Evolutionary conservation across 1,140 invertebrate species (phyloP), one percentile per base, ranked within the genome.

Genomic region (Heliconius hermathena): DNA sequence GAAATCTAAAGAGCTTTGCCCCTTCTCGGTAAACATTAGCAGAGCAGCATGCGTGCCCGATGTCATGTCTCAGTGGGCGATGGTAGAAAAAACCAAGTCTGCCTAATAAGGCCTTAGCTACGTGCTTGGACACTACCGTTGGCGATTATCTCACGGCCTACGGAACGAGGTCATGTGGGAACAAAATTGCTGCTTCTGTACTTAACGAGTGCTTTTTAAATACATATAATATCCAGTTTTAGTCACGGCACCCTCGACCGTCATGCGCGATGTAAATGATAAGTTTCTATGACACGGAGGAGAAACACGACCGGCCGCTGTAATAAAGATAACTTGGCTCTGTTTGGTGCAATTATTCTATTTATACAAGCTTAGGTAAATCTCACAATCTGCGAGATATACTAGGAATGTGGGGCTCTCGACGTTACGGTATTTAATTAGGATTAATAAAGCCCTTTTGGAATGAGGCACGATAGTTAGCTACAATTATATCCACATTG

Each of bases 111-210:
- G 91, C 83, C 71, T 79, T 79, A 79, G 85, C 77, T 79, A 89
- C 90, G 89, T 92, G 88, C 82, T 85, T 76, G 90, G 85, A 90
- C 89, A 89, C 88, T 89, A 89, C 88, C 85, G 89, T 88, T 84
- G 75, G 88, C 89, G 90, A 90, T 90, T 91, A 91, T 92, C 91
- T 91, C 91, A 92, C 90, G 91, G 89, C 87, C 85, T 84, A 66
- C 76, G 74, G 81, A 89, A 90, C 85, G 86, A 86, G 91, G 90
- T 91, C 91, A 92, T 84, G 83, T 87, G 87, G 82, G 89, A 88
- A 87, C 85, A 77, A 85, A 90, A 90, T 89, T 83, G 85, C 84
- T 73, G 82, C 87, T 87, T 85, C 85, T 86, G 84, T 84, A 83
- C 80, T 83, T 85, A 87, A 87, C 84, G 83, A 87, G 78, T 66